These are phyloP conservation scores for Acanthopleura granulata DNA, from an alignment of 2,888 invertebrate genomes.

Conservation along the genomic window DNA sequence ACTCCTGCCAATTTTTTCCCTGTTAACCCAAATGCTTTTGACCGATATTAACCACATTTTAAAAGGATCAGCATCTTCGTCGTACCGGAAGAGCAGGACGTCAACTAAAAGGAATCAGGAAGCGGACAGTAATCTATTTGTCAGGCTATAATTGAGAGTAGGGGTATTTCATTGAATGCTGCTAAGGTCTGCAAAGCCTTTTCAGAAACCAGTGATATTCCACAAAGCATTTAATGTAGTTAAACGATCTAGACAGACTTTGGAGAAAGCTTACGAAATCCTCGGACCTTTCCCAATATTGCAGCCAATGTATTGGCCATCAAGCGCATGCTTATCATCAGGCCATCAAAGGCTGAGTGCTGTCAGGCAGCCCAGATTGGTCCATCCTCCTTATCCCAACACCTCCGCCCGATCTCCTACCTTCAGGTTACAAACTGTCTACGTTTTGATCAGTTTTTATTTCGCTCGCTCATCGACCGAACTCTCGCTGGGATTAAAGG, in stretches of 20 bases:
- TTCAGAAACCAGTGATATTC: not conserved
- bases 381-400: not conserved
- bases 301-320: not conserved
- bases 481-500: not conserved
- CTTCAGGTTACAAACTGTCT: not conserved
- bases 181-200: not conserved
- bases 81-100: not conserved
- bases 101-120: constrained; percentile 2
- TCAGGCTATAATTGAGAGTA: not conserved
- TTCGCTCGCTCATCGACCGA: constrained; percentile 1
- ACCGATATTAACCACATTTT: constrained; percentile 9
- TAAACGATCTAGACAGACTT: not conserved
- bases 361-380: not conserved
- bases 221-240: constrained; percentile 17
- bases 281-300: not conserved
- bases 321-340: not conserved
- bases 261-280: not conserved
- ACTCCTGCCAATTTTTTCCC: not conserved
- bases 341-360: not conserved
- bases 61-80: not conserved
- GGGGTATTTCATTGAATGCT: constrained; percentile 4
- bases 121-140: constrained; percentile 12
- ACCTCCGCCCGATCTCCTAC: no score
- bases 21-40: not conserved
- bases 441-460: not conserved